These are phyloP conservation scores for Mythimna ferrago DNA, from an alignment of 2,888 invertebrate species.

Conservation along the genomic window DNA sequence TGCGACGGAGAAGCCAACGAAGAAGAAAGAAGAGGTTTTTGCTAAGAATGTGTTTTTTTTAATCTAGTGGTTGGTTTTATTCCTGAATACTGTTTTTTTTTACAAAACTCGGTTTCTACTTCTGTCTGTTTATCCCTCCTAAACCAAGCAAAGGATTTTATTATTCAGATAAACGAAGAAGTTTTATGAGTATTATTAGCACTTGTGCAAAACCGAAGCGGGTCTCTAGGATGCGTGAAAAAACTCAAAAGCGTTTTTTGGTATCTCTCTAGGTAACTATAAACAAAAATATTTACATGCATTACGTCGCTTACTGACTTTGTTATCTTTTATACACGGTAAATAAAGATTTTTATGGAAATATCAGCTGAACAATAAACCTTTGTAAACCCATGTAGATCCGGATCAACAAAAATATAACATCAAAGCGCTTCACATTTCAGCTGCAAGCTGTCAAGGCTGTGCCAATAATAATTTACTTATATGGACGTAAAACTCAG, in stretches of 20 bases:
- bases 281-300: neutral
- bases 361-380: conserved; percentile 19
- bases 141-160: too few relatives aligned
- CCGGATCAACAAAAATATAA: conserved; percentile 58
- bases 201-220: too few relatives aligned
- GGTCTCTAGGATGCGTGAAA: neutral
- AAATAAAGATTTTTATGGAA: conserved; percentile 22
- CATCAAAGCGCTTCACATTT: conserved; percentile 59
- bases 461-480: conserved; percentile 63
- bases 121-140: neutral
- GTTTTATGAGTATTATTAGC: too few relatives aligned
- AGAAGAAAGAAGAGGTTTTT: too few relatives aligned
- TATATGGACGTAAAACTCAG: conserved; percentile 62
- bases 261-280: neutral
- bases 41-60: too few relatives aligned
- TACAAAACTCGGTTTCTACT: too few relatives aligned
- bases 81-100: too few relatives aligned
- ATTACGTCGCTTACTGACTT: neutral
- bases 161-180: too few relatives aligned
- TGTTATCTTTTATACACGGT: neutral
- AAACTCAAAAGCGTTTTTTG: neutral
- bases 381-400: conserved; percentile 39
- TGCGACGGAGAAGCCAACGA: too few relatives aligned
- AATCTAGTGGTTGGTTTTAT: too few relatives aligned
- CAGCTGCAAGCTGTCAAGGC: conserved; percentile 61